Base-by-base conservation (phyloP, 1,140 invertebrate species). In the Platyscapa corneri region DNA sequence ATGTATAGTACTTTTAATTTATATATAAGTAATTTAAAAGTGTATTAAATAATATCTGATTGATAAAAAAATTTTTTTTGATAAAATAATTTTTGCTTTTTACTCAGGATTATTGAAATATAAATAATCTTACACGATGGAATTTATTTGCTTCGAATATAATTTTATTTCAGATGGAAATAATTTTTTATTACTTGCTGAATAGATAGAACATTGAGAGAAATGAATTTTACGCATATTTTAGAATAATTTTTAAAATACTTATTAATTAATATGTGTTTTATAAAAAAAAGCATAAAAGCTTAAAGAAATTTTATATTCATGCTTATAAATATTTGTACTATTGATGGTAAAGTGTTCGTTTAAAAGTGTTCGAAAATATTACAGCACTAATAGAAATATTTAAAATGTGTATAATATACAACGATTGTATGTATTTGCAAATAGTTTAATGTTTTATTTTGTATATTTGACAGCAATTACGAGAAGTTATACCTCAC, bases 401-500 rank as follows among this genome's bases (percentile, higher is more conserved):
- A 65, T 65, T 65, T 16, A 1, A 65, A 6, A 30, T 65, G 23
- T 65, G n/a, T 65, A n/a, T n/a, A n/a, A n/a, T n/a, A 30, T 65
- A 30, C 3, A 34, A 34, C 30, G 30, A 67, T 7, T 67, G 16
- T 20, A 23, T 72, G 2, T 18, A 20, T 72, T 23, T 39, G 34
- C 67, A 74, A 74, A 74, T n/a, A 5, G 27, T 12, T 39, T 37
- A 39, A 60, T 39, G n/a, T 39, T 72, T 12, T 0, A 32, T 42
- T 67, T 60, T n/a, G n/a, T 80, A 3, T 49, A 20, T 86, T 83
- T 83, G 37, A 84, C 94, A 96, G 95, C 96, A 96, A 90, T 93
- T 98, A 64, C 94, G 97, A 83, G 96, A 97, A 92, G 97, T 98
- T 12, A 97, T 98, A 89, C 97, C 97, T 1, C 97, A 98, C 88